Base-by-base conservation (phyloP, 2,113 vertebrate species). In the Jacana jacana region DNA sequence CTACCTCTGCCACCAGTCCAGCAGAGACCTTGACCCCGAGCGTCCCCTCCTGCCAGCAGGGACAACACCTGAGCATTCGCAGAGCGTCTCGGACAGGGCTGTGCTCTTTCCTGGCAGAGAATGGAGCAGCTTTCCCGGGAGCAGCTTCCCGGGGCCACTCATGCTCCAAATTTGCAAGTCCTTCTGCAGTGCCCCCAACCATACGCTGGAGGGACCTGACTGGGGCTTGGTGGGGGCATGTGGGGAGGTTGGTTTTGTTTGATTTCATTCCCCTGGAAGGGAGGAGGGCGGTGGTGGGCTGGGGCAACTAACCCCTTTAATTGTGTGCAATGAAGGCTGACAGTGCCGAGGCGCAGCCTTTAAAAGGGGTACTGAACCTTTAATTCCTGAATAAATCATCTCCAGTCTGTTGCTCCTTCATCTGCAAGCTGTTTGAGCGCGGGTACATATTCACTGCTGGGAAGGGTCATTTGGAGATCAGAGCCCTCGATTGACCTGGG, bases 361-460 rank as follows among this genome's bases (percentile, higher is more conserved):
- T 89, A 92, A 93, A 78, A 63, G 94, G 95, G 71, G 93, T 86
- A 91, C 91, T 91, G 97, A 95, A 92, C 94, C 97, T 96, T 96
- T 92, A n/a, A 96, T 95, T 97, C 97, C 94, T 94, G 95, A 93
- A 97, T 97, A 97, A 96, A 97, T 97, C 96, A 93, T 96, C 96
- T 95, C 92, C 96, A 95, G 91, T 93, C 96, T 80, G 96, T 30
- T 97, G 97, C 96, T 86, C 95, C 97, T 89, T 97, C 97, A 96
- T 96, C 97, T 95, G 94, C 97, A 96, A 97, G 97, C 97, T 97
- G 97, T 96, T 75, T 72, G 91, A 79, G 95, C 22, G 27, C 8
- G 77, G 92, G n/a, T 19, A 11, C 81, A 4, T 46, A 49, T 77
- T 69, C 95, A 22, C 91, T 81, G 95, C 93, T 66, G 93, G 91